Evolutionary conservation across 2,888 invertebrate species (phyloP).

Genomic region (Luperina testacea): DNA sequence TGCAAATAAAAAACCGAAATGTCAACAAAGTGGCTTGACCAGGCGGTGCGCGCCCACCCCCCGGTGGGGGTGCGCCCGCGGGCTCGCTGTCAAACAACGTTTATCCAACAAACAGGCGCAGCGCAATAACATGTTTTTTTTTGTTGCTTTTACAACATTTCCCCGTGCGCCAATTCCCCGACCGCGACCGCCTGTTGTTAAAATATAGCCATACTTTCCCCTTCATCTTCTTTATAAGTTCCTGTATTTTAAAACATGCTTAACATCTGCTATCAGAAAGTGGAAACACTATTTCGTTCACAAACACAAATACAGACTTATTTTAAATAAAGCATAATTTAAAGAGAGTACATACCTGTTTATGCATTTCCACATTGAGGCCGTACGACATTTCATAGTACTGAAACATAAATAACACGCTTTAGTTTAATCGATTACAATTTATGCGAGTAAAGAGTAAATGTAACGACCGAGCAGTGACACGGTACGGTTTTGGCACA

Average conservation of each 20-base stretch:
- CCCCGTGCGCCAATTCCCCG: slow-evolving; percentile 77
- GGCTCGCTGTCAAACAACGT: slow-evolving; percentile 85
- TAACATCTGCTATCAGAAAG: slow-evolving; percentile 72
- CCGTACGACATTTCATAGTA: slow-evolving; percentile 99
- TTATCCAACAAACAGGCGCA: slow-evolving; percentile 84
- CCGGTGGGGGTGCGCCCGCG: slow-evolving; percentile 63
- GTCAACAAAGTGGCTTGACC: slow-evolving; percentile 80
- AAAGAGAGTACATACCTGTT: slow-evolving; percentile 93
- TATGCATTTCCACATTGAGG: slow-evolving; percentile 99
- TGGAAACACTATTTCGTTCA: slow-evolving; percentile 70
- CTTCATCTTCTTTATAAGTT: slow-evolving; percentile 68
- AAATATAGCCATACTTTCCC: slow-evolving; percentile 76
- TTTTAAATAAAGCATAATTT: slow-evolving; percentile 14
- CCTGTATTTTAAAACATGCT: slow-evolving; percentile 64
- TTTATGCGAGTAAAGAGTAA: slow-evolving; percentile 78
- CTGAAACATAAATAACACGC: slow-evolving; percentile 92
- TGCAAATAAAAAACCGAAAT: slow-evolving; percentile 80
- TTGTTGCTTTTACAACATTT: slow-evolving; percentile 79
- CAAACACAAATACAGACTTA: slow-evolving; percentile 27
- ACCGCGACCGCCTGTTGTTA: slow-evolving; percentile 64
- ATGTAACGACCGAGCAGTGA: slow-evolving; percentile 77
- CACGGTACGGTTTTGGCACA: slow-evolving; percentile 86
- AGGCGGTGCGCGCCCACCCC: slow-evolving; percentile 64
- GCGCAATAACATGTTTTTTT: slow-evolving; percentile 85
- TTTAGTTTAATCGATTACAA: slow-evolving; percentile 80